phyloP scores from a whole-genome alignment of 2,113 vertebrate species.

The Raja brachyura region DNA sequence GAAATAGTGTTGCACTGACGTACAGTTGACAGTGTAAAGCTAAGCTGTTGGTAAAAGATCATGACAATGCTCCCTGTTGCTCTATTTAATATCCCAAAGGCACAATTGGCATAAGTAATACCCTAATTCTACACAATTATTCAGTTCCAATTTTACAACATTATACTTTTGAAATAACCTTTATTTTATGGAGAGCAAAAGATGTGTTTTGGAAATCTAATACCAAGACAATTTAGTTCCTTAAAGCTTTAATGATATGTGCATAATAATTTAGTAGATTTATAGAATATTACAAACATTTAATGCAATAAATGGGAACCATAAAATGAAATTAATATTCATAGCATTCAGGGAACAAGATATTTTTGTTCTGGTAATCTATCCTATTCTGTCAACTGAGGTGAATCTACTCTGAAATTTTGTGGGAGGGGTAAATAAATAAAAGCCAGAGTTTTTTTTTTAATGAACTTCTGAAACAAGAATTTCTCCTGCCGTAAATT shows the following conservation, averaged over 20 bases:
- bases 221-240: background rate
- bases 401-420: background rate
- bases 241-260: background rate
- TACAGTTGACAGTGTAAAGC: background rate
- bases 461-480: background rate
- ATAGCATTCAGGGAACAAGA: background rate
- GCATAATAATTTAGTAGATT: background rate
- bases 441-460: background rate
- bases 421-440: background rate
- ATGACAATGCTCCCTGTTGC: background rate
- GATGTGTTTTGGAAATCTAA: background rate
- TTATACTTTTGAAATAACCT: background rate
- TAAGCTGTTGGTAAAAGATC: background rate
- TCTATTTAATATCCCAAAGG: background rate
- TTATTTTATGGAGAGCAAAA: background rate
- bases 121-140: background rate
- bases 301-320: background rate
- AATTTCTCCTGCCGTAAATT: background rate
- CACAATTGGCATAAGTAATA: background rate
- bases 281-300: constrained; percentile 18
- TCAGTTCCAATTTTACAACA: background rate
- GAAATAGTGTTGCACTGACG: too few species aligned
- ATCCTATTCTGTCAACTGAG: background rate
- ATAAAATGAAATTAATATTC: constrained; percentile 19
- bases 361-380: background rate